Evolutionary conservation across 2,888 invertebrate species (phyloP).

Genomic region (Morinoia aosen): DNA sequence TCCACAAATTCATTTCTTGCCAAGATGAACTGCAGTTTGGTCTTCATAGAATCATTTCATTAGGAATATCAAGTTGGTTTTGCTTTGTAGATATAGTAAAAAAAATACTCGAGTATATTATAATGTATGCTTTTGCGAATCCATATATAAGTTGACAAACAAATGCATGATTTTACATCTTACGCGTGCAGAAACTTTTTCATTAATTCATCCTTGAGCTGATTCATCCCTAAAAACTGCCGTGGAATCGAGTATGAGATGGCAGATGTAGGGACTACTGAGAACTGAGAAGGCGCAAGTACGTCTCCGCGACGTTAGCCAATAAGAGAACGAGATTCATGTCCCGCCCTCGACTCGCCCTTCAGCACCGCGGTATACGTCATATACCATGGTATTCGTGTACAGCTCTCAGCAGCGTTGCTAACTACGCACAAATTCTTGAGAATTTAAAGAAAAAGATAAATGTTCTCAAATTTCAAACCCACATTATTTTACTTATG

Average conservation of each 20-base stretch:
- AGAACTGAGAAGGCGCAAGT: neutral
- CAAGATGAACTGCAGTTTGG: no score
- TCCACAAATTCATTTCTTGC: no score
- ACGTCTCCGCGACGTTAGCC: neutral
- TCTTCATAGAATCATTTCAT: no score
- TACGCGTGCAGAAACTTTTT: no score
- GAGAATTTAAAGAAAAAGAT: neutral
- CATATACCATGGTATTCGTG: neutral
- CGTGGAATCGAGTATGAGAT: neutral
- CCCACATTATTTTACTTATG: neutral
- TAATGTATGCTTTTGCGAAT: no score
- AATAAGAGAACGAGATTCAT: neutral
- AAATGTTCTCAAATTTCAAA: neutral
- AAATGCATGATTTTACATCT: no score
- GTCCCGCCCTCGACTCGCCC: neutral
- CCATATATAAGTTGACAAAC: no score
- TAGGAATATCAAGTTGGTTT: no score
- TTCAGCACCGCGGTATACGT: no score
- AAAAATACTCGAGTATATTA: no score
- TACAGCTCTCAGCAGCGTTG: neutral
- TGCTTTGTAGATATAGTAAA: no score
- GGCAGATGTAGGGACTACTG: neutral
- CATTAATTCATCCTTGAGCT: no score
- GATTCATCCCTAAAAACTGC: neutral
- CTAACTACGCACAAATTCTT: neutral